Evolutionary conservation across 2,888 invertebrate genomes (phyloP), one percentile per base, ranked within the genome.

Genomic region (Chaitophorus viminalis): DNA sequence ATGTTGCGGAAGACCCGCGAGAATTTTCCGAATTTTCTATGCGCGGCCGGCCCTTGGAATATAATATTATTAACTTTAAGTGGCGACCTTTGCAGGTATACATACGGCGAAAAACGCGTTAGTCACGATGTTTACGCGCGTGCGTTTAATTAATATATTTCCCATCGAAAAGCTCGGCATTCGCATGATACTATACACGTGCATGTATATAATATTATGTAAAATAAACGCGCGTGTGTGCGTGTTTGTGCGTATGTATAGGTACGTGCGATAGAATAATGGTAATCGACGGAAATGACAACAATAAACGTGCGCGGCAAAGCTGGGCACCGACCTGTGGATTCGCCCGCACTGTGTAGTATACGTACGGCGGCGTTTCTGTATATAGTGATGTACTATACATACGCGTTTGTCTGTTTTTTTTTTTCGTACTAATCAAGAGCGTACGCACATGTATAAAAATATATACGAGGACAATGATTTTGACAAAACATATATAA

Each of bases 301-400:
- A 83, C 83, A 83, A 83, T 83, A 83, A 79, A 75, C 74, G 54
- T 33, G 36, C 54, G 33, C 21, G 60, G 75, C 14, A 75, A 75
- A 83, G 83, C 83, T 83, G 83, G 83, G 75, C 75, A 83, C 83
- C 83, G 83, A 83, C 83, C 83, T 83, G 83, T 83, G 36, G 75
- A 83, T 83, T 83, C 83, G 39, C 75, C 39, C 83, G 75, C 75
- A 60, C 65, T 8, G 4, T n/a, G n/a, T n/a, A n/a, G 39, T 70
- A 14, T 70, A 70, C 70, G 6, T 9, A 18, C 21, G 14, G 14
- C 60, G 60, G 60, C 25, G 60, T 46, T 46, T 11, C 29, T 11
- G 14, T 46, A 14, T 2, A 17, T 3, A n/a, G n/a, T n/a, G n/a
- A n/a, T n/a, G n/a, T n/a, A n/a, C n/a, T n/a, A n/a, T n/a, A n/a